A percentile compares a stretch with the other conserved stretches of the same genome.
phyloP scores from a whole-genome alignment of 2,888 invertebrate genomes.

The Tortricodes alternella region DNA sequence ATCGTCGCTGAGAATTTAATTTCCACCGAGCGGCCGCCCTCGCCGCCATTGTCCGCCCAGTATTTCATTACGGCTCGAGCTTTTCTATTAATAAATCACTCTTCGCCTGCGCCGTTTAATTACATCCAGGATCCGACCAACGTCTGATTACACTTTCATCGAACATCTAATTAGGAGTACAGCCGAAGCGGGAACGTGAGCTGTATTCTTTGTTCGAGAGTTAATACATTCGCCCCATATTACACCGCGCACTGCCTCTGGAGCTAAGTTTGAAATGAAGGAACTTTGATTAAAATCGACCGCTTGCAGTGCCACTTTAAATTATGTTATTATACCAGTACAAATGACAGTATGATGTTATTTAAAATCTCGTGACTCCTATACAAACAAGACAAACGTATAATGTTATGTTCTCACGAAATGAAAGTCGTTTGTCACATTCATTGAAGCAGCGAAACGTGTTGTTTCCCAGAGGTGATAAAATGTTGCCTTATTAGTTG shows the following conservation, averaged over 20 bases:
- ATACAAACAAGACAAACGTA: background rate
- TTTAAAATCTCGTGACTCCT: background rate
- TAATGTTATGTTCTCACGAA: background rate
- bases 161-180: conserved; percentile 82
- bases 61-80: conserved; percentile 82
- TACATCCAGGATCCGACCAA: conserved; percentile 78
- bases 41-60: conserved; percentile 79
- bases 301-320: conserved; percentile 50
- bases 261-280: conserved; percentile 70
- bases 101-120: conserved; percentile 81
- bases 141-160: conserved; percentile 83
- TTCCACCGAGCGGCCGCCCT: conserved; percentile 74
- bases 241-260: conserved; percentile 59
- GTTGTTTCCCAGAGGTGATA: background rate
- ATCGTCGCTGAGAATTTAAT: conserved; percentile 77
- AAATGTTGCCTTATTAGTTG: background rate
- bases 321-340: conserved; percentile 30
- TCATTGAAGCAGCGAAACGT: background rate
- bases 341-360: conserved; percentile 11
- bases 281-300: conserved; percentile 76
- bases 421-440: background rate
- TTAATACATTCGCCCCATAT: conserved; percentile 71
- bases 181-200: conserved; percentile 55
- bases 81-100: conserved; percentile 84
- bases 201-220: conserved; percentile 74